Percentiles rank a stretch among this genome's conserved stretches.
phyloP scores from a whole-genome alignment of 2,113 vertebrate genomes.

The Poecilia latipinna region DNA sequence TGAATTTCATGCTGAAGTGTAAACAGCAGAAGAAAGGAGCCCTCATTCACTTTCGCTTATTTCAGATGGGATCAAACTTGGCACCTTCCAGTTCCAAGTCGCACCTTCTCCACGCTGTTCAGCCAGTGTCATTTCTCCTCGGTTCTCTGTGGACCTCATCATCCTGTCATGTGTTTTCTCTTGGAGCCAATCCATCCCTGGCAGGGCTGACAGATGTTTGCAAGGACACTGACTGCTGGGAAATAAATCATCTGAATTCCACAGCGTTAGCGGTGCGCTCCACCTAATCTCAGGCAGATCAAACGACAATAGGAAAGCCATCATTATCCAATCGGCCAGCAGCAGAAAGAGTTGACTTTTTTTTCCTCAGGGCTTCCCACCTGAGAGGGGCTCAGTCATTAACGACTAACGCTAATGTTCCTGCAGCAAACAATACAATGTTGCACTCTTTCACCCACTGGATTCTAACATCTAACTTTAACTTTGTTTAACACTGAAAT shows the following conservation, averaged over 20 bases:
- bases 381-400: neutral
- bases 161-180: constrained; percentile 9
- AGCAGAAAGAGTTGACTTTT: neutral
- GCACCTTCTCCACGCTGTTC: constrained; percentile 2
- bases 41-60: constrained; percentile 12
- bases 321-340: constrained; percentile 24
- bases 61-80: constrained; percentile 4
- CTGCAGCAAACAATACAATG: no score
- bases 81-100: neutral
- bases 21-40: neutral
- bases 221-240: constrained; percentile 31
- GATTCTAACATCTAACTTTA: no score
- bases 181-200: constrained; percentile 25
- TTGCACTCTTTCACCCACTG: no score
- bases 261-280: constrained; percentile 24
- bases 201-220: constrained; percentile 41
- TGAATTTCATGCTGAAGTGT: neutral
- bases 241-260: constrained; percentile 44
- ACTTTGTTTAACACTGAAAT: no score
- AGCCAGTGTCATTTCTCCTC: neutral
- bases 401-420: neutral
- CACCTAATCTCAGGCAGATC: constrained; percentile 45
- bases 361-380: neutral
- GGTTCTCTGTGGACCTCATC: constrained; percentile 22
- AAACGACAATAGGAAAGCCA: constrained; percentile 45